A percentile compares a stretch with the other conserved stretches of the same genome.
phyloP scores from a whole-genome alignment of 2,888 invertebrate genomes.

The Plebejus argus region DNA sequence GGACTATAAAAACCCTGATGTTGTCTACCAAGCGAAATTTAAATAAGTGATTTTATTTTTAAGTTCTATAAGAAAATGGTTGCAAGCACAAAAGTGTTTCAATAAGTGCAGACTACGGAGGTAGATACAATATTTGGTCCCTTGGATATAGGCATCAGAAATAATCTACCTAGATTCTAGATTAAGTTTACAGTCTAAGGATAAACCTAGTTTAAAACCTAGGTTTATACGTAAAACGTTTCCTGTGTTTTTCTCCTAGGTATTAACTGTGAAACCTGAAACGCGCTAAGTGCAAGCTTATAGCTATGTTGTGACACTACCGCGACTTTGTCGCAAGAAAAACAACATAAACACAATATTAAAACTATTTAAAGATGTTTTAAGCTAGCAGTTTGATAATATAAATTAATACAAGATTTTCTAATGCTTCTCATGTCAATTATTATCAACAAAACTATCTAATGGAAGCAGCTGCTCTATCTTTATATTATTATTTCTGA shows the following conservation, averaged over 20 bases:
- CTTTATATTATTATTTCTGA: too few species aligned
- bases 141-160: background rate
- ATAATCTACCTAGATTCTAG: background rate
- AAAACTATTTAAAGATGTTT: too few species aligned
- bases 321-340: background rate
- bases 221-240: conserved; percentile 24
- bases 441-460: too few species aligned
- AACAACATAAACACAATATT: too few species aligned
- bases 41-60: background rate
- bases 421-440: too few species aligned
- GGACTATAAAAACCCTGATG: background rate
- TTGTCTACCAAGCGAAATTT: background rate
- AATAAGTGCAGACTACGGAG: background rate
- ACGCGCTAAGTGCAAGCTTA: conserved; percentile 20
- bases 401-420: too few species aligned
- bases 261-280: conserved; percentile 18
- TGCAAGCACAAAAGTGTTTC: background rate
- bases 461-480: too few species aligned
- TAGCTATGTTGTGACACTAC: background rate
- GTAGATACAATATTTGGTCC: background rate
- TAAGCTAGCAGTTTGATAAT: too few species aligned
- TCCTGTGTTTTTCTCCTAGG: conserved; percentile 9
- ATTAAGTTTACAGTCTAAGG: background rate
- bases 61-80: too few species aligned
- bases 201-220: background rate